Evolutionary conservation across 2,888 invertebrate genomes (phyloP).

Genomic region (Malacosoma neustria): DNA sequence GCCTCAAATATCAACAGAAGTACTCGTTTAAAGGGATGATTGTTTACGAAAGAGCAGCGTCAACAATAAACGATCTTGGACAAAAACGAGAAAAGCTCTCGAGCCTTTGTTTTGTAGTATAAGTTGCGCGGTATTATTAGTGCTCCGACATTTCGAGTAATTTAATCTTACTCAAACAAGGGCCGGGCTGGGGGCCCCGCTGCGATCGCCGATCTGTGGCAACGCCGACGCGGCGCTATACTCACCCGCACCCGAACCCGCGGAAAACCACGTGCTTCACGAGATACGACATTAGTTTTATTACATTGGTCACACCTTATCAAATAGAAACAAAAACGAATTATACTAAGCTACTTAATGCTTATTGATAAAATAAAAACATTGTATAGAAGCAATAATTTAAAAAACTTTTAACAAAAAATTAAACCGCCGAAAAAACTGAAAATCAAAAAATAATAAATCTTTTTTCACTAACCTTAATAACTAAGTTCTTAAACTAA

Average conservation of each 20-base stretch:
- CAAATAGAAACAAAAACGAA: too few relatives aligned
- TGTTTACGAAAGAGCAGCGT: constrained; percentile 21
- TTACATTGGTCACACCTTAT: constrained; percentile 7
- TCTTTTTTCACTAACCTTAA: too few relatives aligned
- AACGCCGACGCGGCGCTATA: constrained; percentile 6
- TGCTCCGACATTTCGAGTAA: constrained; percentile 40
- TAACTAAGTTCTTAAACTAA: too few relatives aligned
- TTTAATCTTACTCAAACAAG: constrained; percentile 46
- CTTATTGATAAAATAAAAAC: too few relatives aligned
- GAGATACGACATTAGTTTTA: constrained; percentile 26
- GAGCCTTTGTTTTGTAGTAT: constrained; percentile 20
- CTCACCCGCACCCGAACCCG: background rate
- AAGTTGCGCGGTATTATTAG: constrained; percentile 24
- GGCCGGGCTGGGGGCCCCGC: constrained; percentile 12
- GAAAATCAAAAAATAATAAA: too few relatives aligned
- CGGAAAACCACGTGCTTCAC: constrained; percentile 17
- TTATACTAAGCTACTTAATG: too few relatives aligned
- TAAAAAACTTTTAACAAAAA: too few relatives aligned
- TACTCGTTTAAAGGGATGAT: constrained; percentile 16
- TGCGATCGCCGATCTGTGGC: background rate
- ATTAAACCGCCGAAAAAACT: too few relatives aligned
- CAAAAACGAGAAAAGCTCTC: constrained; percentile 25
- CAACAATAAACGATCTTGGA: constrained; percentile 21
- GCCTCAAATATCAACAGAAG: constrained; percentile 8
- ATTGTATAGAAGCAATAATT: too few relatives aligned